Base-by-base conservation (phyloP, 2,113 vertebrate genomes). In the Axis porcinus region DNA sequence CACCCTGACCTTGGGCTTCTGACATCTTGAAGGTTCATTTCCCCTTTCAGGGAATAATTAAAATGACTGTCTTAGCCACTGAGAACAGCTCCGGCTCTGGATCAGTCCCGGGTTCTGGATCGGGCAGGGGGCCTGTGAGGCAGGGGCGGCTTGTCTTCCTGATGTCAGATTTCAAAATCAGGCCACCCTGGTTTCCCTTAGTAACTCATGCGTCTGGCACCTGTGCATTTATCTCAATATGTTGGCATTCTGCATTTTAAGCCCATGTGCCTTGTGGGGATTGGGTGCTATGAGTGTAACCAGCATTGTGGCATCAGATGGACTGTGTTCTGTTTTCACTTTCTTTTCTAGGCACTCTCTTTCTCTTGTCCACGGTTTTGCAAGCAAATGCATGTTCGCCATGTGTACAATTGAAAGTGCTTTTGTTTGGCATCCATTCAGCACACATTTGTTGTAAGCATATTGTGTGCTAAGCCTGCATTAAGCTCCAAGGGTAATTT, bases 111-210 rank as follows among this genome's bases (percentile, higher is more conserved):
- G 57, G 45, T 78, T 88, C 85, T 95, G 54, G 47, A n/a, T 78
- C 14, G 7, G 60, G 47, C 58, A 55, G 28, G 87, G 50, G 52
- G 16, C 30, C 67, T 93, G 1, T 4, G 15, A 30, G 52, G 40
- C 30, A 30, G 58, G 86, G 64, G 30, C 3, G 9, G n/a, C 40
- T 86, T 94, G n/a, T 92, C 88, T 96, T 93, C 47, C 84, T 94
- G 7, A 30, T 76, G 86, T 81, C 85, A 79, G 23, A 74, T 79
- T 85, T 97, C 57, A 94, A 58, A 95, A 78, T 82, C 4, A 74
- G 85, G 54, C 95, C 57, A 6, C 78, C 40, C 52, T 88, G 45
- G 87, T 94, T 94, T 97, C 93, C 93, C 85, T 95, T 88, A 85
- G 87, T 84, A 92, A 93, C 82, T 82, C 83, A 58, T 79, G 60